A percentile compares a stretch with the other conserved stretches of the same genome.
phyloP scores from a whole-genome alignment of 2,888 invertebrate genomes.

The Spatulosminthurus flaviceps region DNA sequence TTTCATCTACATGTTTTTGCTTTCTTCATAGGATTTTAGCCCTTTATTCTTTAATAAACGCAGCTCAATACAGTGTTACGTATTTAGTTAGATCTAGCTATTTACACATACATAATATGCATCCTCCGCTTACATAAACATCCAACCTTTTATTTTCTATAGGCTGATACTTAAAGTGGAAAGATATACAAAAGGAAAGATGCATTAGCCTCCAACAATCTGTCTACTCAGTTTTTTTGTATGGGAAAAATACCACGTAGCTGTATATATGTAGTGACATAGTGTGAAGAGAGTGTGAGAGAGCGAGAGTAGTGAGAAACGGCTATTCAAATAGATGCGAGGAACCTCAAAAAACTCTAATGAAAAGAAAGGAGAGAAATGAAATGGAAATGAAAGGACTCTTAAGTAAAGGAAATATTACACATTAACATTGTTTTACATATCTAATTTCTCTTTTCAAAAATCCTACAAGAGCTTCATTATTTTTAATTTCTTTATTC shows the following conservation, averaged over 20 bases:
- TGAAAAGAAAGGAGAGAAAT: conserved; percentile 44
- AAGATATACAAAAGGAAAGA: background rate
- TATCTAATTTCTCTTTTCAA: too few species aligned
- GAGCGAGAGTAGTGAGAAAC: too few species aligned
- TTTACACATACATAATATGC: background rate
- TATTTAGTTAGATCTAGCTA: background rate
- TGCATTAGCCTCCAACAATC: background rate
- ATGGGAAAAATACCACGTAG: background rate
- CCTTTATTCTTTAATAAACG: too few species aligned
- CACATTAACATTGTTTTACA: conserved; percentile 3
- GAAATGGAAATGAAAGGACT: conserved; percentile 23
- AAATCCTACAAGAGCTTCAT: too few species aligned
- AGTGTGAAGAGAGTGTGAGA: background rate
- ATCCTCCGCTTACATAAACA: too few species aligned
- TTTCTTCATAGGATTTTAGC: background rate
- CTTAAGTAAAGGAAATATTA: conserved; percentile 22
- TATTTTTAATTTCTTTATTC: too few species aligned
- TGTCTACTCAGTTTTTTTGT: background rate
- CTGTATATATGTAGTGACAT: background rate
- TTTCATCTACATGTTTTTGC: too few species aligned
- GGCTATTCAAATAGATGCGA: too few species aligned
- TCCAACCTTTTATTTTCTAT: too few species aligned
- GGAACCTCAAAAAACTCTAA: conserved; percentile 23
- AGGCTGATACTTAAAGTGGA: too few species aligned
- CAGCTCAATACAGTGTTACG: too few species aligned